A percentile compares a stretch with the other conserved stretches of the same genome.
Evolutionary conservation across 1,140 invertebrate genomes (phyloP).

Genomic region (Microplitis demolitor): DNA sequence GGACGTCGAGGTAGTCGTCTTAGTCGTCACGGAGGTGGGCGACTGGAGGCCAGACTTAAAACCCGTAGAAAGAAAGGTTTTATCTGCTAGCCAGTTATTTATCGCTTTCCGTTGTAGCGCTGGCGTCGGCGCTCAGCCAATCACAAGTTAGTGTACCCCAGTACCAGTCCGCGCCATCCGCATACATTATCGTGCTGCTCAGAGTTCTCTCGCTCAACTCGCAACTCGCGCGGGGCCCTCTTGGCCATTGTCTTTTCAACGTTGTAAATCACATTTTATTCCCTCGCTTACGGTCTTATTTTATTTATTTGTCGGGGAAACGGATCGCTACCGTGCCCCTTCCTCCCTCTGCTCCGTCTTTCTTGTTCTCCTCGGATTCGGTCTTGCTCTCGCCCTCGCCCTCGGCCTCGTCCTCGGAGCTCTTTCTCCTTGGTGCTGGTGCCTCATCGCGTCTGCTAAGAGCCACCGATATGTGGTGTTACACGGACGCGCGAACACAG

Average conservation of each 20-base stretch:
- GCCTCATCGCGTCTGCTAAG: too few species aligned
- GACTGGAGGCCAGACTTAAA: slow-evolving; percentile 35
- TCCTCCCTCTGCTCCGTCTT: slow-evolving; percentile 1
- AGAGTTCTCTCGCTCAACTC: slow-evolving; percentile 3
- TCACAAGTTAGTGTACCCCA: slow-evolving; percentile 59
- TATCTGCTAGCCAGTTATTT: slow-evolving; percentile 61
- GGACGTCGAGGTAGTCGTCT: background rate
- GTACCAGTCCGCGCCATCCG: slow-evolving; percentile 62
- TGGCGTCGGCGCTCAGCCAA: slow-evolving; percentile 58
- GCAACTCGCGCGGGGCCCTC: slow-evolving; percentile 28
- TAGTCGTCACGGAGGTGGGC: slow-evolving; percentile 17
- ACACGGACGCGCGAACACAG: too few species aligned
- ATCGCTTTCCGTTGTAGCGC: slow-evolving; percentile 62
- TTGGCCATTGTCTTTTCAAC: slow-evolving; percentile 61
- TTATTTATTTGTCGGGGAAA: slow-evolving; percentile 58
- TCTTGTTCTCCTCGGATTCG: background rate
- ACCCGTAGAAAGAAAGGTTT: slow-evolving; percentile 57
- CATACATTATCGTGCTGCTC: slow-evolving; percentile 60
- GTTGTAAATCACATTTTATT: slow-evolving; percentile 64
- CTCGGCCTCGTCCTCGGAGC: background rate
- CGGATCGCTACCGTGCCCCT: slow-evolving; percentile 58
- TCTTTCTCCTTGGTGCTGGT: too few species aligned
- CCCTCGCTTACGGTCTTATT: slow-evolving; percentile 60
- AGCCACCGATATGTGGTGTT: too few species aligned
- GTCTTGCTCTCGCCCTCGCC: slow-evolving; percentile 1